Base-by-base conservation (phyloP, 2,797 vertebrate genomes). In the Premnoplex brunnescens region DNA sequence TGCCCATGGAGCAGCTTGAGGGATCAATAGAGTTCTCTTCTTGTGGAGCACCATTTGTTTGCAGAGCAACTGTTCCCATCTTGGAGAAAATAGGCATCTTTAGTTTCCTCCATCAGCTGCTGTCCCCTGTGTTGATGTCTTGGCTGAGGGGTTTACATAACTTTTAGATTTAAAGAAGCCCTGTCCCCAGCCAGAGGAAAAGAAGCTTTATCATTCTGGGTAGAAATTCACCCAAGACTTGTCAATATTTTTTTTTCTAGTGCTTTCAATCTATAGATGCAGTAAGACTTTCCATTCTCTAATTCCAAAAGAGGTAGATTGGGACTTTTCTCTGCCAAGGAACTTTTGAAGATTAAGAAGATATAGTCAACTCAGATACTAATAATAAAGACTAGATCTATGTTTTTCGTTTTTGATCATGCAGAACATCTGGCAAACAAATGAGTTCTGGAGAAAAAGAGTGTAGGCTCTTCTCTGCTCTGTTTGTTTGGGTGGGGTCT, bases 1-100 rank as follows among this genome's bases (percentile, higher is more conserved):
- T 92, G 87, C 52, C 73, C 34, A 1, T 59, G 82, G 73, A 94
- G 87, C 82, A 89, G 81, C 81, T 62, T 85, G 71, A 79, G 78
- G 60, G 72, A 92, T 83, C 79, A 68, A 20, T 75, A 22, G 82
- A 83, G 39, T 75, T 93, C 89, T 87, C 15, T 46, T 93, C 92
- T 91, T 64, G 62, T 54, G 76, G 46, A 84, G 79, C 85, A 83
- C 95, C 81, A 51, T 94, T 94, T 96, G 72, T 91, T 64, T 88
- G 58, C 76, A 88, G 87, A 88, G 85, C 82, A 94, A 82, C 92
- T 96, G 92, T 81, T 95, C 63, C 60, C 59, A 60, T 80, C 82
- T 69, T 91, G 76, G 69, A 78, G 75, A 69, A 78, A 72, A 81
- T 2, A 71, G 52, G 48, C 88, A 95, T 79, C 88, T 88, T 93